Conservation (phyloP, 1,140 invertebrate genomes). For the Mercenaria mercenaria region DNA sequence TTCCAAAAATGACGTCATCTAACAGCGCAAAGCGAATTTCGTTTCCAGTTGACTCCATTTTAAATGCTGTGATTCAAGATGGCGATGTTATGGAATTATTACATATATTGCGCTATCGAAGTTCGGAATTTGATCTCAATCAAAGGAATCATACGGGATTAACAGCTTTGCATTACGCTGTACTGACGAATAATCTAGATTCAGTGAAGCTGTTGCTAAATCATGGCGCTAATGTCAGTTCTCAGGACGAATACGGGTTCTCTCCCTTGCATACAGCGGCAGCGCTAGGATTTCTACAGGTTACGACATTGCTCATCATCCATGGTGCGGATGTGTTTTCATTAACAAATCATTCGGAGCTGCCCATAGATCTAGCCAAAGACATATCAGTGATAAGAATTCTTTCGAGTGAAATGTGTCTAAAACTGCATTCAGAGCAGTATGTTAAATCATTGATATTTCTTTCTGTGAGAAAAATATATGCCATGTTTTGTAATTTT, state of each 20-base stretch:
- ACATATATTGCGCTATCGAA: slow-evolving; percentile 70
- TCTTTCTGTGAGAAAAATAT: background rate
- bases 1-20: background rate
- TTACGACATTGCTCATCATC: slow-evolving; percentile 89
- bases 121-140: slow-evolving; percentile 75
- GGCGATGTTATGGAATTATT: slow-evolving; percentile 78
- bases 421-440: slow-evolving; percentile 72
- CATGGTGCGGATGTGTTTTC: slow-evolving; percentile 80
- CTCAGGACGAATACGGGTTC: slow-evolving; percentile 99
- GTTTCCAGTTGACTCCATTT: slow-evolving; percentile 81
- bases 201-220: slow-evolving; percentile 99
- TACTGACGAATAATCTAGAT: slow-evolving; percentile 92
- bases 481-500: background rate
- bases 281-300: slow-evolving; percentile 95
- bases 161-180: slow-evolving; percentile 82
- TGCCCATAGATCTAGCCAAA: slow-evolving; percentile 80
- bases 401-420: slow-evolving; percentile 79
- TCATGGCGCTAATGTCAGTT: slow-evolving; percentile 97
- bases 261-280: slow-evolving; percentile 99
- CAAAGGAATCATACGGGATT: slow-evolving; percentile 80
- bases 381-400: slow-evolving; percentile 77
- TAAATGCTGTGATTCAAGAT: slow-evolving; percentile 81
- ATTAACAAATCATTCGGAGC: slow-evolving; percentile 76
- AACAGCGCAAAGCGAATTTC: slow-evolving; percentile 69
- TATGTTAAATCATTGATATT: slow-evolving; percentile 70